phyloP scores from a whole-genome alignment of 37 sponge, comb jelly and placozoan genomes.

The Eunapius fragilis region DNA sequence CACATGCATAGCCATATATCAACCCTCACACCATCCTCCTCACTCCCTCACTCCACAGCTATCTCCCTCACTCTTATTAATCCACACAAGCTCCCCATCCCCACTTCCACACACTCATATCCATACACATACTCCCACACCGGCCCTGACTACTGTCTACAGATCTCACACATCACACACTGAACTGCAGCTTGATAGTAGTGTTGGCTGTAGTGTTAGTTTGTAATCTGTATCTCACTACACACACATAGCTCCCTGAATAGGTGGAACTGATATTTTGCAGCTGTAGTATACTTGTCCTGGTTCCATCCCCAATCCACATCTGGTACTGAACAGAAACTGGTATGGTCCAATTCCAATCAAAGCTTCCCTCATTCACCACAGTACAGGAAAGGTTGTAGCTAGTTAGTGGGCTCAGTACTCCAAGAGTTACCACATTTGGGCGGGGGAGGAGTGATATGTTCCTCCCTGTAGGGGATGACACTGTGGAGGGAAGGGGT shows the following conservation, averaged over 20 bases:
- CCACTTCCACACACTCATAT: neutral
- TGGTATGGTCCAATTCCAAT: slow-evolving; percentile 40
- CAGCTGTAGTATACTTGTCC: slow-evolving; percentile 31
- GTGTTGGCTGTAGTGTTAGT: neutral
- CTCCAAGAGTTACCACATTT: neutral
- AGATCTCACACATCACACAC: neutral
- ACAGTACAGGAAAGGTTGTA: slow-evolving; percentile 53
- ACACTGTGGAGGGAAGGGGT: neutral
- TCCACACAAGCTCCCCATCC: neutral
- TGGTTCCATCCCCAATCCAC: slow-evolving; percentile 29
- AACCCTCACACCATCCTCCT: too few species aligned
- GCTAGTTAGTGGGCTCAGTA: neutral
- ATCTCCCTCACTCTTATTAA: neutral
- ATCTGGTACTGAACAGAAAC: neutral
- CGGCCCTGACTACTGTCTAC: neutral
- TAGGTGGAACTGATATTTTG: neutral
- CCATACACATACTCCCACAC: neutral
- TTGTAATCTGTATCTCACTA: neutral
- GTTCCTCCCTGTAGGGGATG: neutral
- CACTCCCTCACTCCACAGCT: too few species aligned
- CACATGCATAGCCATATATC: too few species aligned
- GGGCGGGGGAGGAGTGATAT: neutral
- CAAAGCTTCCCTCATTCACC: slow-evolving; percentile 36
- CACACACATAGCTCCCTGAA: slow-evolving; percentile 6
- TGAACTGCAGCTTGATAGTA: neutral